Evolutionary conservation across 2,113 vertebrate genomes (phyloP).

Genomic region (Oreochromis niloticus): DNA sequence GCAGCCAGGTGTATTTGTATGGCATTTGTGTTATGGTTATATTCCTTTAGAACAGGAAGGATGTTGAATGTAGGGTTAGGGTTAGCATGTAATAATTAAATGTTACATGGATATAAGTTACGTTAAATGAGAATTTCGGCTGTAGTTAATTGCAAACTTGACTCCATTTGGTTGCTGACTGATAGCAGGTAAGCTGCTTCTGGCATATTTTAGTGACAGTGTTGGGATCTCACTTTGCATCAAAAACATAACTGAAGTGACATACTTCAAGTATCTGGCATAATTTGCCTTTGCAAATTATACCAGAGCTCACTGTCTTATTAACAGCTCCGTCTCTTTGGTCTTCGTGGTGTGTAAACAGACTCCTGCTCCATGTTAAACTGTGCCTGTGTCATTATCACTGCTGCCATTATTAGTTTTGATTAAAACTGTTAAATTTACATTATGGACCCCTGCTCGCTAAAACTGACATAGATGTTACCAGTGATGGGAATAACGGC

Average conservation of each 20-base stretch:
- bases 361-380: too few species aligned
- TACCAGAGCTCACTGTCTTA: background rate
- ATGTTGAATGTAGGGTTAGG: background rate
- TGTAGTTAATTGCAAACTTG: background rate
- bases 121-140: fast-evolving
- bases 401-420: too few species aligned
- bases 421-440: background rate
- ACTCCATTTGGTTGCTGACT: background rate
- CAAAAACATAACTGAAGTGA: background rate
- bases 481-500: too few species aligned
- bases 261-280: too few species aligned
- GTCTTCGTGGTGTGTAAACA: too few species aligned
- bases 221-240: background rate
- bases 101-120: background rate
- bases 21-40: background rate
- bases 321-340: background rate
- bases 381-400: too few species aligned
- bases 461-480: background rate
- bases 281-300: background rate
- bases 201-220: background rate
- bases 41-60: background rate
- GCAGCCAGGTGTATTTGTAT: background rate
- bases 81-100: background rate
- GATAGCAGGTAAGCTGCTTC: background rate
- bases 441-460: background rate